A percentile compares a stretch with the other conserved stretches of the same genome.
Conservation (phyloP, 2,113 vertebrate species). For the Trichomycterus rosablanca region DNA sequence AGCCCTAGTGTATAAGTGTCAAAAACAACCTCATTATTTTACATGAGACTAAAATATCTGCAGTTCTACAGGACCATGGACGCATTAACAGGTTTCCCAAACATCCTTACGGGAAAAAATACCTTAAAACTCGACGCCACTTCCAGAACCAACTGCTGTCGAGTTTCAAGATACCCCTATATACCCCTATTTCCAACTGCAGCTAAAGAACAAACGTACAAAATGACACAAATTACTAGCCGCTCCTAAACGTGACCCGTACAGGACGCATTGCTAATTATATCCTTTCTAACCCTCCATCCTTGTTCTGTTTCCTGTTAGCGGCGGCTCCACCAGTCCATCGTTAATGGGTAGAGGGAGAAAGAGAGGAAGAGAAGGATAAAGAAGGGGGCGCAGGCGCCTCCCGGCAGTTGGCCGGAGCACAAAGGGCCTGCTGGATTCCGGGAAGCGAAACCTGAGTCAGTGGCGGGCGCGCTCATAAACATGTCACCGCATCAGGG, state of each 20-base stretch:
- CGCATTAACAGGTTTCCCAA: no score
- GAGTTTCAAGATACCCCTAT: no score
- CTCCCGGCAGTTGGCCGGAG: conserved; percentile 32
- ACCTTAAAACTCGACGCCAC: no score
- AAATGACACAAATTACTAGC: not conserved
- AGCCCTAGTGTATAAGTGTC: no score
- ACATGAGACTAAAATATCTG: no score
- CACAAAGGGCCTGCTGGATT: conserved; percentile 47
- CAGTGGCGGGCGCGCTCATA: conserved; percentile 52
- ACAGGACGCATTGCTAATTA: conserved; percentile 6
- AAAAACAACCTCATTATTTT: no score
- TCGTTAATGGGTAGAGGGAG: conserved; percentile 13
- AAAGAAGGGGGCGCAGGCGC: conserved; percentile 1
- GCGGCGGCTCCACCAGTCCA: conserved; percentile 13
- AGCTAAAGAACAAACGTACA: no score
- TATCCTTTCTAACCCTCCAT: conserved; percentile 1
- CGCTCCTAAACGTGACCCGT: not conserved
- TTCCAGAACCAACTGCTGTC: no score
- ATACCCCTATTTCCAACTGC: no score
- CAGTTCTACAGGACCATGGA: no score
- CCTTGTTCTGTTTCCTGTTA: conserved; percentile 21
- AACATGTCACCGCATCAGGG: conserved; percentile 57
- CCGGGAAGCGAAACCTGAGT: conserved; percentile 55
- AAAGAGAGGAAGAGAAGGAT: not conserved
- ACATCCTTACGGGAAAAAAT: no score